Percentiles rank a stretch among this genome's conserved stretches.
Evolutionary conservation across 2,113 vertebrate species (phyloP).

Genomic region (Axis porcinus): DNA sequence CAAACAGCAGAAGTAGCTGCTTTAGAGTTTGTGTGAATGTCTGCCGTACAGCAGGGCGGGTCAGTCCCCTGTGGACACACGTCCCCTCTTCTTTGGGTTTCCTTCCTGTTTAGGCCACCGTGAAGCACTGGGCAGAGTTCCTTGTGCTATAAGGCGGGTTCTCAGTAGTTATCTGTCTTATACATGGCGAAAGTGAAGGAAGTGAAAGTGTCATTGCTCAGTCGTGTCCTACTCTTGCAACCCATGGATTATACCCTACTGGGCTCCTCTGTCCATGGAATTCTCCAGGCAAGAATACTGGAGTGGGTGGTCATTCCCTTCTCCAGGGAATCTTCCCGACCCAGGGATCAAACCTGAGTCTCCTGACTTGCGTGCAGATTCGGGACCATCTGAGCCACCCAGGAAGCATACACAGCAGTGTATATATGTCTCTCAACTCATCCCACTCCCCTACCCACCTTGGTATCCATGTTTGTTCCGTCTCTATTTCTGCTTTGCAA

Average conservation of each 20-base stretch:
- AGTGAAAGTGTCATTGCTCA: background rate
- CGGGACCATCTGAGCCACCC: background rate
- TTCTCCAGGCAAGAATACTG: background rate
- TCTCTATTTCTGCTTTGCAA: background rate
- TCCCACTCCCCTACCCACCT: background rate
- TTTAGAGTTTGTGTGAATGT: background rate
- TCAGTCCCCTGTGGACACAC: rapidly evolving
- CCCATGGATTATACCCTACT: background rate
- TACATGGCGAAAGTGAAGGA: background rate
- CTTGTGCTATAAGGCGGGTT: background rate
- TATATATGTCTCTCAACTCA: background rate
- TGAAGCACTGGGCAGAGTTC: background rate
- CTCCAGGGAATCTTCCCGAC: background rate
- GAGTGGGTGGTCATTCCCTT: background rate
- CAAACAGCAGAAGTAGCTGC: background rate
- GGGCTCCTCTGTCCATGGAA: background rate
- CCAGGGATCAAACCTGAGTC: background rate
- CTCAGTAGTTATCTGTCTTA: background rate
- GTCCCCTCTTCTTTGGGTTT: background rate
- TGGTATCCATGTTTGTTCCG: background rate
- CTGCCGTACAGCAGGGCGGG: background rate
- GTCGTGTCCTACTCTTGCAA: background rate
- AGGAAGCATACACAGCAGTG: background rate
- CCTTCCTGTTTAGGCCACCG: background rate
- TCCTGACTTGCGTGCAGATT: background rate